Conservation (phyloP, 53 echinoderm and acorn worm genomes). For the Paracentrotus lividus region DNA sequence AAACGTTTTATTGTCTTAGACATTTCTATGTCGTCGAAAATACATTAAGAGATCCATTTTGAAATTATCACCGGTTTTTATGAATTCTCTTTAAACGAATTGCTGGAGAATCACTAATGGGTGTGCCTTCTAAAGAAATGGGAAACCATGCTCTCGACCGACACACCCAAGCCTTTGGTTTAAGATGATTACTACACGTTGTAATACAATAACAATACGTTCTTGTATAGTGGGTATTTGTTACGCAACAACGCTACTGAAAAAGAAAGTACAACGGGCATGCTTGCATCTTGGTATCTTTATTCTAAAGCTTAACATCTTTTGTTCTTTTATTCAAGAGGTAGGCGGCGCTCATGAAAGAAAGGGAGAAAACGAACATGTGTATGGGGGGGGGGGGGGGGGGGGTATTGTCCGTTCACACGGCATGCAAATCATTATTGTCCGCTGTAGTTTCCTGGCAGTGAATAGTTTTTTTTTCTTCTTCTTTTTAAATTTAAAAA, state of each 20-base stretch:
- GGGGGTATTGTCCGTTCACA: too few species aligned
- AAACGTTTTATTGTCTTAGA: background rate
- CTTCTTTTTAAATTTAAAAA: too few species aligned
- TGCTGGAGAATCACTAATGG: background rate
- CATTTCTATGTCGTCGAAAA: background rate
- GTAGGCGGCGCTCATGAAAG: background rate
- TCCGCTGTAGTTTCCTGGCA: too few species aligned
- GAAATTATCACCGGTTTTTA: background rate
- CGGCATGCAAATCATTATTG: too few species aligned
- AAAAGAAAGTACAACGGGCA: background rate
- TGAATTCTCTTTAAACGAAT: background rate
- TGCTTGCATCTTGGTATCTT: background rate
- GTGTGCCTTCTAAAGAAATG: background rate
- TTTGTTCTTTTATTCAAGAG: conserved; percentile 35
- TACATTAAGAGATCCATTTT: background rate
- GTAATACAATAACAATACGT: background rate
- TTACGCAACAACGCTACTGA: conserved; percentile 19
- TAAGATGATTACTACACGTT: background rate
- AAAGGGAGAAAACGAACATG: background rate
- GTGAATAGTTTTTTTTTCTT: too few species aligned
- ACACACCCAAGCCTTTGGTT: background rate
- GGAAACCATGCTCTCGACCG: too few species aligned
- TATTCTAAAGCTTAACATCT: conserved; percentile 14
- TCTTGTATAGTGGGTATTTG: background rate
- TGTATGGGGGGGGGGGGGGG: too few species aligned